Evolutionary conservation across 2,113 vertebrate genomes (phyloP).

Genomic region (Siniperca chuatsi): DNA sequence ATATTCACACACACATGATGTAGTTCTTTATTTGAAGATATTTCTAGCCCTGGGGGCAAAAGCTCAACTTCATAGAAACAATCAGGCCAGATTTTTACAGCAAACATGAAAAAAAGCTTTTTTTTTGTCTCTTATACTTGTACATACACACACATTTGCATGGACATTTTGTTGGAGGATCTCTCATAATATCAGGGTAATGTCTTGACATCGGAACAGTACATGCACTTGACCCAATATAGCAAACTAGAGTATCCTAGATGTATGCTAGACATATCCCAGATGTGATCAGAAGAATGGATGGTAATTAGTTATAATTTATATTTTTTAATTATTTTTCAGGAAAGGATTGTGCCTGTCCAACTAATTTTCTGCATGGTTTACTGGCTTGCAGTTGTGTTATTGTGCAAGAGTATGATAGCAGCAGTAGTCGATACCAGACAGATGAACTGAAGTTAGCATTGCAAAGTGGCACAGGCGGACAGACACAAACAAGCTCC

Average conservation of each 20-base stretch:
- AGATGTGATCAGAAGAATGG: background rate
- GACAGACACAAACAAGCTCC: slow-evolving; percentile 36
- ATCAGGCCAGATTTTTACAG: background rate
- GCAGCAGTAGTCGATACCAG: slow-evolving; percentile 3
- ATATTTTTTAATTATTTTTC: background rate
- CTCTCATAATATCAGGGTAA: background rate
- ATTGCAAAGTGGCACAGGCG: slow-evolving; percentile 36
- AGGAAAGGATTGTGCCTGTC: background rate
- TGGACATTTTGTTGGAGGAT: background rate
- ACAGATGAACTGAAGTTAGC: slow-evolving; percentile 39
- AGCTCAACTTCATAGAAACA: background rate
- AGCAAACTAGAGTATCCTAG: background rate
- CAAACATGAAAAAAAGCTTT: background rate
- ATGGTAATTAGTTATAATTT: background rate
- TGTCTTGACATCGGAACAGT: background rate
- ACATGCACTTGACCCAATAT: background rate
- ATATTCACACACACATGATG: too few species aligned
- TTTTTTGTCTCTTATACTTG: background rate
- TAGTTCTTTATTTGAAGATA: background rate
- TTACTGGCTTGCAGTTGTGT: background rate
- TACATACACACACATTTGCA: too few species aligned
- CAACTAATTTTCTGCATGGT: background rate
- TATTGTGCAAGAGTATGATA: background rate
- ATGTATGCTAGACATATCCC: background rate
- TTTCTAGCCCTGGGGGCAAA: background rate